phyloP scores from a whole-genome alignment of 2,888 invertebrate species.

The Caenorhabditis doughertyi region DNA sequence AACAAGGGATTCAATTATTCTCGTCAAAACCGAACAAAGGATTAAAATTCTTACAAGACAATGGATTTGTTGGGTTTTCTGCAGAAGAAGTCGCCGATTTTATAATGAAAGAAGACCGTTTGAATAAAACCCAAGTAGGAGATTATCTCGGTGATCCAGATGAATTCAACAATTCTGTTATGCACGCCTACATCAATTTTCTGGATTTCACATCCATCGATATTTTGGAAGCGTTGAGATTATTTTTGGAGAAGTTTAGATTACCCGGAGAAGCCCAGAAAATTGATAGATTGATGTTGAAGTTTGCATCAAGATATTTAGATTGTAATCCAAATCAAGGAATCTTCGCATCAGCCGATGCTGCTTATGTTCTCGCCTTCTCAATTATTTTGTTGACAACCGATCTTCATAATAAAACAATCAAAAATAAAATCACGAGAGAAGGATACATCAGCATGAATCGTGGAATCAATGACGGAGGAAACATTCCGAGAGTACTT shows the following conservation, averaged over 20 bases:
- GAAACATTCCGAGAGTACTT: conserved; percentile 97
- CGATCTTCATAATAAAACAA: conserved; percentile 91
- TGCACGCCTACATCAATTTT: conserved; percentile 98
- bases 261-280: conserved; percentile 98
- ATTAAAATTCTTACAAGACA: conserved; percentile 93
- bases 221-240: conserved; percentile 91
- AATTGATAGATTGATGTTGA: conserved; percentile 99
- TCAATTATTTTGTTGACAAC: conserved; percentile 99
- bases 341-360: conserved; percentile 85
- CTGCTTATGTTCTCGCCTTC: conserved; percentile 95
- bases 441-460: conserved; percentile 99
- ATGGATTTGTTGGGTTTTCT: conserved; percentile 90
- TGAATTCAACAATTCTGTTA: conserved; percentile 88
- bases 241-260: conserved; percentile 95
- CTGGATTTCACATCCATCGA: conserved; percentile 88
- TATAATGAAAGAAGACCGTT: conserved; percentile 93
- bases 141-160: conserved; percentile 98
- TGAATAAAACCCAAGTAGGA: conserved; percentile 90
- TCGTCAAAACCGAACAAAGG: conserved; percentile 97
- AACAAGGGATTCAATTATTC: conserved; percentile 96
- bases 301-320: conserved; percentile 98
- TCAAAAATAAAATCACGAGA: conserved; percentile 99
- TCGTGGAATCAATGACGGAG: conserved; percentile 97
- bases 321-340: conserved; percentile 92
- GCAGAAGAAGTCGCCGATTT: conserved; percentile 94